Base-by-base conservation (phyloP, 2,888 invertebrate genomes). In the Ochropleura leucogaster region DNA sequence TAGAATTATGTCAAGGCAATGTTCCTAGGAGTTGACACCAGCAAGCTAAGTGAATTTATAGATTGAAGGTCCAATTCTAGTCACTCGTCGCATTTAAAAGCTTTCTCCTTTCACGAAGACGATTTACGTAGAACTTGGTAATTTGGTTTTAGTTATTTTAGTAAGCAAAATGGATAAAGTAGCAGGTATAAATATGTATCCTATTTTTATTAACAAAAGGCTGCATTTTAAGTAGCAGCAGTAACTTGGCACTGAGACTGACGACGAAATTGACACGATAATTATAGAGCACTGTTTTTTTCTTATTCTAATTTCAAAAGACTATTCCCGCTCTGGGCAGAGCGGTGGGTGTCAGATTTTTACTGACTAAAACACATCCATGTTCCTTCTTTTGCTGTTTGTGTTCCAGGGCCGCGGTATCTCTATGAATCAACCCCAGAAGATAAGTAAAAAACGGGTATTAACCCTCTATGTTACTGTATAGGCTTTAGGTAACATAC, bases 11-110 rank as follows among this genome's bases (percentile, higher is more conserved):
- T 49, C 59, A 53, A 75, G 64, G 64, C 63, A 44, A 78, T 30
- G 30, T 53, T 42, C 20, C 20, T 46, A 55, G 12, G 42, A 74
- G 51, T 20, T 44, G 57, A 53, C 18, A 55, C n/a, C 18, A 30
- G 10, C 55, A 30, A 57, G 12, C 59, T 77, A 77, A 77, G 68
- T 82, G 78, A 53, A 64, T 79, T 77, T 53, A 82, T 82, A 18
- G 53, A 79, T 55, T 55, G 78, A 77, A 77, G 47, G 40, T 64
- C n/a, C 40, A 55, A 44, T 59, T 47, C 63, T n/a, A 68, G 64
- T 18, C 63, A 64, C 18, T 9, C 3, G 47, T 51, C 64, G 30
- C 63, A 59, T 68, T 64, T 44, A 47, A 82, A 47, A 59, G 51
- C 46, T 42, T 55, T 44, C 30, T 80, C 40, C 62, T 47, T 80